Conservation (phyloP, 2,888 invertebrate species). For the Idaea dimidiata region DNA sequence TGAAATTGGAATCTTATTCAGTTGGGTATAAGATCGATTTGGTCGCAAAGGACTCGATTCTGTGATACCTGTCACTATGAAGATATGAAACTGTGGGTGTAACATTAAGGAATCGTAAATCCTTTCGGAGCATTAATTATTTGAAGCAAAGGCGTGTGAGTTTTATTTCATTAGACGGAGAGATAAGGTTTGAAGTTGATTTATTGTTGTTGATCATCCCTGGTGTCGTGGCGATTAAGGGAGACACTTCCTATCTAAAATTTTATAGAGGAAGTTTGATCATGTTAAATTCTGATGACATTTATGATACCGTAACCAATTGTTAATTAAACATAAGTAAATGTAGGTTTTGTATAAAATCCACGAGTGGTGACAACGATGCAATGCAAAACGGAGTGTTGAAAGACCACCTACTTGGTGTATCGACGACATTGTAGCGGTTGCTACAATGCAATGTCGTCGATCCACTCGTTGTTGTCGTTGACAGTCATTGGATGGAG, state of each 20-base stretch:
- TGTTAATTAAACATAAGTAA: no score
- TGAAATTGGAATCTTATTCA: conserved; percentile 16
- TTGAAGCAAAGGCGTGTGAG: conserved; percentile 43
- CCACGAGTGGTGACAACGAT: no score
- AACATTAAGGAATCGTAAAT: conserved; percentile 73
- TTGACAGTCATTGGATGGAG: no score
- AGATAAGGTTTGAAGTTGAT: conserved; percentile 61
- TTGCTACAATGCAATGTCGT: no score
- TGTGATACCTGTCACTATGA: conserved; percentile 42
- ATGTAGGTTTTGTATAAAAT: no score
- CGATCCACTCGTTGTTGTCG: no score
- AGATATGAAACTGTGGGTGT: conserved; percentile 58
- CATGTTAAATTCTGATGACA: conserved; percentile 12
- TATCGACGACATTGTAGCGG: no score
- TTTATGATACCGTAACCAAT: background rate
- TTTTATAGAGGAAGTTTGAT: conserved; percentile 35
- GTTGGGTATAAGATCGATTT: conserved; percentile 14
- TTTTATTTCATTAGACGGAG: conserved; percentile 68
- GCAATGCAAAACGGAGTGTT: no score
- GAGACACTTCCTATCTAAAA: conserved; percentile 38
- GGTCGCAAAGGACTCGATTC: conserved; percentile 17
- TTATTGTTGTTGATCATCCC: conserved; percentile 57
- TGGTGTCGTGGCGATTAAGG: conserved; percentile 43
- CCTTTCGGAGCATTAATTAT: conserved; percentile 63
- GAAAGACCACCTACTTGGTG: no score